These are phyloP conservation scores for Erebia aethiops DNA, from an alignment of 2,888 invertebrate species.

Conservation along the genomic window DNA sequence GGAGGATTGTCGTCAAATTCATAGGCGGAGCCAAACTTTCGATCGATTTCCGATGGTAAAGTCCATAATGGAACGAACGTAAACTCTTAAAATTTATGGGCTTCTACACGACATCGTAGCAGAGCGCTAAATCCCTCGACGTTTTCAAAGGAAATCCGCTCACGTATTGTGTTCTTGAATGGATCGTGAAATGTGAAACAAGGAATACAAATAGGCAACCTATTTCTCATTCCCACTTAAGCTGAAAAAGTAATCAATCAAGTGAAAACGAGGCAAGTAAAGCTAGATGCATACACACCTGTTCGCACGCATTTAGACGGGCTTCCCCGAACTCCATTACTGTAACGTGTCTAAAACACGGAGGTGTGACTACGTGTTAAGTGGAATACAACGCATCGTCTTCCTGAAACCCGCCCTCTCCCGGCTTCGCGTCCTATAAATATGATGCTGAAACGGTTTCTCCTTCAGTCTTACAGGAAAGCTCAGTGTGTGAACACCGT, in stretches of 20 bases:
- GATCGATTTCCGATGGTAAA: background rate
- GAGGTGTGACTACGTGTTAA: constrained; percentile 68
- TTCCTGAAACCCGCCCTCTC: constrained; percentile 74
- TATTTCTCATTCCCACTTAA: constrained; percentile 9
- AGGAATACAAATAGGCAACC: background rate
- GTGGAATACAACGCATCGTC: constrained; percentile 65
- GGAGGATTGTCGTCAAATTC: too few relatives aligned
- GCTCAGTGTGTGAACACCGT: constrained; percentile 65
- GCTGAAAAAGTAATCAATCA: constrained; percentile 18
- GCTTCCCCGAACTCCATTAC: constrained; percentile 76
- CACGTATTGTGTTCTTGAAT: background rate
- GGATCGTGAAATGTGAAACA: background rate
- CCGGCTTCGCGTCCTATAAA: constrained; percentile 70
- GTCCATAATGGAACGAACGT: background rate
- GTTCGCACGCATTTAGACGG: constrained; percentile 55
- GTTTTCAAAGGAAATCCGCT: background rate
- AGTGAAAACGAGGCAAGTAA: constrained; percentile 23
- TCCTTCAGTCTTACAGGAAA: constrained; percentile 76
- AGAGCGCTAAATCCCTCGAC: background rate
- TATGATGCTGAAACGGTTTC: constrained; percentile 67
- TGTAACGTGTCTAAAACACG: constrained; percentile 57
- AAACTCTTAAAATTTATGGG: background rate
- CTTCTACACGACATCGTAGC: background rate
- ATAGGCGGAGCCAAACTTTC: background rate
- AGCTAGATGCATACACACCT: constrained; percentile 29